These are phyloP conservation scores for Musca domestica DNA, from an alignment of 1,140 invertebrate genomes.

Conservation along the genomic window DNA sequence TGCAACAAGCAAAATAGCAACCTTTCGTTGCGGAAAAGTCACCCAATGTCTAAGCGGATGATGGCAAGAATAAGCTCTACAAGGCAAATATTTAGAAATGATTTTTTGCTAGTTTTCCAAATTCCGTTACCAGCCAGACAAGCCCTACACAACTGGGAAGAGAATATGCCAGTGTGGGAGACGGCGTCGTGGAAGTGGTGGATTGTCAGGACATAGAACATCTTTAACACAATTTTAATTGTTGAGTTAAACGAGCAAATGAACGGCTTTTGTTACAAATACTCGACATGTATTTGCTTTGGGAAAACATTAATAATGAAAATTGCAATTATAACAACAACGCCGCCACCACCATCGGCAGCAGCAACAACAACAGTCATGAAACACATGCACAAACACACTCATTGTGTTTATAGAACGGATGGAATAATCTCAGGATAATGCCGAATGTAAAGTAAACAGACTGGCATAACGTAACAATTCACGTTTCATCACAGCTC, in stretches of 20 bases:
- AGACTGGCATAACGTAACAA: background rate
- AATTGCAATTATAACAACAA: conserved; percentile 19
- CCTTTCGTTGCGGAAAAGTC: background rate
- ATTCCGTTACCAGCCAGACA: background rate
- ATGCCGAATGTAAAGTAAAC: conserved; percentile 16
- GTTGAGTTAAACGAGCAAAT: conserved; percentile 12
- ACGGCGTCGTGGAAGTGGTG: too few species aligned
- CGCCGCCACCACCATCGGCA: background rate
- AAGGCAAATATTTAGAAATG: conserved; percentile 12
- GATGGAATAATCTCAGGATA: conserved; percentile 27
- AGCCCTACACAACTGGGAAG: background rate
- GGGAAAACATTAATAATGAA: conserved; percentile 20
- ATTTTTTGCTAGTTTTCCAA: too few species aligned
- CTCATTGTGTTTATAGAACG: conserved; percentile 10
- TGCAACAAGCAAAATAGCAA: too few species aligned
- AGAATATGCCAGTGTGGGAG: too few species aligned
- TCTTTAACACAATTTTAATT: conserved; percentile 18
- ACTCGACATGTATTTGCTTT: conserved; percentile 12
- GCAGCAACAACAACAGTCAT: background rate
- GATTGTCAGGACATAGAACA: background rate
- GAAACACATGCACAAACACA: conserved; percentile 12
- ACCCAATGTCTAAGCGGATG: conserved; percentile 13
- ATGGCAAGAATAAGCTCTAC: conserved; percentile 21
- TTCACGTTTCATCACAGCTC: background rate
- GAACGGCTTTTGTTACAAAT: too few species aligned